Evolutionary conservation across 2,113 vertebrate genomes (phyloP).

Genomic region (Heptranchias perlo): DNA sequence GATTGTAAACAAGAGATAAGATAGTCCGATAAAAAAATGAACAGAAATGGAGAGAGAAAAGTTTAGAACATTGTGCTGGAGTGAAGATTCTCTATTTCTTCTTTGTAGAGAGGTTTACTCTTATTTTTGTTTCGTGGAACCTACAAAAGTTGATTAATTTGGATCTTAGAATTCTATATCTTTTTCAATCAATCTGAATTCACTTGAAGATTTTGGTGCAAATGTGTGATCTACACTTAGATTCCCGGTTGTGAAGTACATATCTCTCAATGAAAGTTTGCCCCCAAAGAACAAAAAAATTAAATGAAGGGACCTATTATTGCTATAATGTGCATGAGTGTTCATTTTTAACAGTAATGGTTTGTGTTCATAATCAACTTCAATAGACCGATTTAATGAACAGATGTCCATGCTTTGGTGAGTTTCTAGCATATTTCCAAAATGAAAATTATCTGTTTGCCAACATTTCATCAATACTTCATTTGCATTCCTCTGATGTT

Average conservation of each 20-base stretch:
- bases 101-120: too few species aligned
- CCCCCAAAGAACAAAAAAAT: neutral
- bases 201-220: neutral
- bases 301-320: neutral
- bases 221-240: neutral
- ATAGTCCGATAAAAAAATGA: neutral
- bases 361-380: neutral
- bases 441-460: neutral
- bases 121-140: neutral
- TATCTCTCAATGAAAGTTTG: too few species aligned
- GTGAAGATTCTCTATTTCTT: neutral
- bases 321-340: neutral
- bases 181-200: neutral
- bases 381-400: conserved; percentile 33
- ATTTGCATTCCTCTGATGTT: neutral
- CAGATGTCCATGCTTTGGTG: conserved; percentile 37
- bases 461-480: neutral
- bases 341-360: neutral
- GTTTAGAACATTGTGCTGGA: neutral
- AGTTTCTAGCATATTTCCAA: conserved; percentile 23
- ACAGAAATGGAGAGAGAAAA: neutral
- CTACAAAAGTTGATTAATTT: neutral
- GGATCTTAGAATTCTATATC: neutral
- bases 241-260: neutral
- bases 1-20: neutral